Evolutionary conservation across 2,888 invertebrate species (phyloP).

Genomic region (Eristalis arbustorum): DNA sequence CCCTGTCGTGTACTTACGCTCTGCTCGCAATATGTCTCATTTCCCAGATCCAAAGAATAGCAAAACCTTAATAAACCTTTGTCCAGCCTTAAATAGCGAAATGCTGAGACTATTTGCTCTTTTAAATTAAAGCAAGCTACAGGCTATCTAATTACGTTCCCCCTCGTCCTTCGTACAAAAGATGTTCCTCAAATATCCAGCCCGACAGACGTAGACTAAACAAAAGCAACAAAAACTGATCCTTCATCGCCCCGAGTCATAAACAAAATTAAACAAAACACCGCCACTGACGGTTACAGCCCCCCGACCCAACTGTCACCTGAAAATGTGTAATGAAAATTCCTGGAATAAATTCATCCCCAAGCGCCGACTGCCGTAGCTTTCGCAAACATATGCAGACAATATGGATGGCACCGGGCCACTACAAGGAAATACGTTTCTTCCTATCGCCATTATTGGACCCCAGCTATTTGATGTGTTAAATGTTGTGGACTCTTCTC

Average conservation of each 20-base stretch:
- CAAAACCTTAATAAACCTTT: too few relatives aligned
- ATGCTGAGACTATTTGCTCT: too few relatives aligned
- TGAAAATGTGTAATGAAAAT: constrained; percentile 45
- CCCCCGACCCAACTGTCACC: constrained; percentile 20
- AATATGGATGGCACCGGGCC: constrained; percentile 32
- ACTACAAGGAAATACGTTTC: constrained; percentile 39
- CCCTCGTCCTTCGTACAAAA: not conserved
- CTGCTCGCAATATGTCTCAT: too few relatives aligned
- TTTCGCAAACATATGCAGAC: constrained; percentile 31
- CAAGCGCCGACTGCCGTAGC: not conserved
- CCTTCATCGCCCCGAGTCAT: not conserved
- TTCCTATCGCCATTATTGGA: constrained; percentile 46
- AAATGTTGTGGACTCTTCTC: constrained; percentile 58
- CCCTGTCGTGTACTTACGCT: too few relatives aligned
- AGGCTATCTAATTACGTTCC: not conserved
- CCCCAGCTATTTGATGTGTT: constrained; percentile 50
- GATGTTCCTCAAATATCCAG: not conserved
- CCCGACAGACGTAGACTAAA: not conserved
- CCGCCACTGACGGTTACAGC: not conserved
- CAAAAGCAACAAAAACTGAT: not conserved
- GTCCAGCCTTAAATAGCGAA: too few relatives aligned
- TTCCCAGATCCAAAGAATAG: too few relatives aligned
- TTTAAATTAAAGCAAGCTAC: not conserved
- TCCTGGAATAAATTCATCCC: constrained; percentile 35
- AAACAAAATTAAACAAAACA: constrained; percentile 22